Evolutionary conservation across 2,888 invertebrate species (phyloP).

Genomic region (Thymelicus sylvestris): DNA sequence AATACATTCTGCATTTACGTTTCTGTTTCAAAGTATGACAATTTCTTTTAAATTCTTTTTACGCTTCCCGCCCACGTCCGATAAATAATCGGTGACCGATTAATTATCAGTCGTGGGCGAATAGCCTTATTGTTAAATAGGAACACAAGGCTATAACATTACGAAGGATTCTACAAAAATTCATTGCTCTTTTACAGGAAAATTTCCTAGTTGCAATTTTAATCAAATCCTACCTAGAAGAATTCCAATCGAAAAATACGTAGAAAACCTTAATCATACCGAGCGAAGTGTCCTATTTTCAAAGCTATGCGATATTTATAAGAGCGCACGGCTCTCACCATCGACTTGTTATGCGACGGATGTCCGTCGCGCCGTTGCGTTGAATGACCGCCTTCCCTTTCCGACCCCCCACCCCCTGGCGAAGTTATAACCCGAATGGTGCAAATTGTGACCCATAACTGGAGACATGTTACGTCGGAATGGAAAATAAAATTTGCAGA

Average conservation of each 20-base stretch:
- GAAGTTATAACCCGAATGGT: constrained; percentile 77
- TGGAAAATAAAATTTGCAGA: constrained; percentile 62
- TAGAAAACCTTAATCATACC: constrained; percentile 28
- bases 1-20: no score
- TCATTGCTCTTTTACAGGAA: neutral
- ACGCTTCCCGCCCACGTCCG: no score
- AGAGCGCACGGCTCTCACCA: constrained; percentile 72
- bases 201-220: constrained; percentile 2
- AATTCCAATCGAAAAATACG: constrained; percentile 18
- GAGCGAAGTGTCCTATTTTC: constrained; percentile 51
- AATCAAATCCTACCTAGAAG: neutral
- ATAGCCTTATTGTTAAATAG: no score
- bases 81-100: no score
- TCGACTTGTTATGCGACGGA: constrained; percentile 85
- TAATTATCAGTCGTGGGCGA: no score
- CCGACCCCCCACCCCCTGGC: constrained; percentile 62
- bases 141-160: no score
- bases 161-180: no score
- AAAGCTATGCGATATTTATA: constrained; percentile 74
- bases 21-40: no score
- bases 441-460: constrained; percentile 82
- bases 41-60: no score
- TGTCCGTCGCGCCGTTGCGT: constrained; percentile 84
- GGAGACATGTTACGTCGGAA: constrained; percentile 67
- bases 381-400: constrained; percentile 84